phyloP scores from a whole-genome alignment of 2,113 vertebrate genomes.

The Aegypius monachus region DNA sequence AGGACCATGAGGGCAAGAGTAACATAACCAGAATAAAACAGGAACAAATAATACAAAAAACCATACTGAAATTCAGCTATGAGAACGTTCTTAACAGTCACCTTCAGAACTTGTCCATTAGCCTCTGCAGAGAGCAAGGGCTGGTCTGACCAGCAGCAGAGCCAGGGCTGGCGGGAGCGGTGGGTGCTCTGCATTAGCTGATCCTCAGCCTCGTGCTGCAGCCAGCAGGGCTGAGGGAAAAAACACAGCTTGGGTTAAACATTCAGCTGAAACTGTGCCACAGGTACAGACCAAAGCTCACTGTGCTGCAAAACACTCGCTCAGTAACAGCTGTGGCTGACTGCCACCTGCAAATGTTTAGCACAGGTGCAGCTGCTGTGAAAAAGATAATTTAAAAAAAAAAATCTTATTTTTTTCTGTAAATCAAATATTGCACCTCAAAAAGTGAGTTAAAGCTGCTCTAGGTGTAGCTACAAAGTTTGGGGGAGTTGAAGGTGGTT shows the following conservation, averaged over 20 bases:
- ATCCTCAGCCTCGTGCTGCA: neutral
- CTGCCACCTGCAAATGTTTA: neutral
- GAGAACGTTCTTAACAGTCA: fast-evolving
- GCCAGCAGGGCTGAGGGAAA: neutral
- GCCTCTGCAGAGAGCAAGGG: neutral
- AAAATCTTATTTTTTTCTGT: neutral
- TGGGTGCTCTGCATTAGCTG: fast-evolving
- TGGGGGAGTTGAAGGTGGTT: neutral
- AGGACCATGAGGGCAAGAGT: neutral
- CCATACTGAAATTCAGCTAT: neutral
- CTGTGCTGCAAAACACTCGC: neutral
- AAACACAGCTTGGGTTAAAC: neutral
- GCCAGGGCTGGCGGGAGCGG: neutral
- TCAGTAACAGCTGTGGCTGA: neutral
- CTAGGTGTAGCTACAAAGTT: neutral
- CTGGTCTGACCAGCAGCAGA: neutral
- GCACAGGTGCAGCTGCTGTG: neutral
- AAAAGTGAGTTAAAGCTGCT: neutral
- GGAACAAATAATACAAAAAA: neutral
- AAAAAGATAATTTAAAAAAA: neutral
- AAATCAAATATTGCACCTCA: neutral
- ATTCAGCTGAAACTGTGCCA: neutral
- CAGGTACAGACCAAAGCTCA: neutral
- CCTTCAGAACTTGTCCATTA: neutral
- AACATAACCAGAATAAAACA: neutral